phyloP scores from a whole-genome alignment of 1,140 invertebrate species.

The Aphaenogaster ashmeadi region DNA sequence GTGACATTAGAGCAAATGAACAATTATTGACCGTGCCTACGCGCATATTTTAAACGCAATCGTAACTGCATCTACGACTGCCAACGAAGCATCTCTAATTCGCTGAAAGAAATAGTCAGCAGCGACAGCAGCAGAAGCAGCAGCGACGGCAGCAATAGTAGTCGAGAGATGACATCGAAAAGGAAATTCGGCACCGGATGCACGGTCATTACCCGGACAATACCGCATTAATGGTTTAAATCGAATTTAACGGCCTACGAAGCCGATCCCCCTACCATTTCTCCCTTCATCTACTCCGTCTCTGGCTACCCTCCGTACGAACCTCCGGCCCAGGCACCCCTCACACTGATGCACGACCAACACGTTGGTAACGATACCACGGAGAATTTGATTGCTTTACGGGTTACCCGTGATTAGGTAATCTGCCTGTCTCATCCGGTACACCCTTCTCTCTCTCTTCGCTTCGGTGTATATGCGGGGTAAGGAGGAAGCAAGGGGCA shows the following conservation, averaged over 20 bases:
- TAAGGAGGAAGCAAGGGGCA: neutral
- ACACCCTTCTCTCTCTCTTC: conserved; percentile 6
- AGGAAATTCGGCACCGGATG: conserved; percentile 57
- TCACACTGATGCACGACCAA: conserved; percentile 69
- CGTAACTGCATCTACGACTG: conserved; percentile 37
- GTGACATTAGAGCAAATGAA: neutral
- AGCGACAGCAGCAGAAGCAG: conserved; percentile 39
- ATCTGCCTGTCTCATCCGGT: conserved; percentile 80
- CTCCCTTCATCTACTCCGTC: conserved; percentile 20
- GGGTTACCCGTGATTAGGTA: conserved; percentile 84
- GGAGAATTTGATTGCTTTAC: conserved; percentile 84
- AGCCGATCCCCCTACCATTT: conserved; percentile 48
- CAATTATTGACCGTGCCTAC: neutral
- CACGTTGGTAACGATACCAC: conserved; percentile 71
- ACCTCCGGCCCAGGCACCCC: conserved; percentile 11
- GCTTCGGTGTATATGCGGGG: neutral
- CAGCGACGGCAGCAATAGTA: conserved; percentile 63
- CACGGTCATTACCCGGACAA: conserved; percentile 83
- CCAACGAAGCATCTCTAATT: conserved; percentile 57
- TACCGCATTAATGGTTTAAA: conserved; percentile 84
- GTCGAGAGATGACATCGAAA: conserved; percentile 58
- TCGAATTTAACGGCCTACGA: conserved; percentile 82
- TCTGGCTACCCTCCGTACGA: conserved; percentile 38
- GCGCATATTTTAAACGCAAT: conserved; percentile 31
- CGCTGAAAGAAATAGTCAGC: conserved; percentile 76